Conservation (phyloP, 2,113 vertebrate species). For the Phalacrocorax brasilianus region DNA sequence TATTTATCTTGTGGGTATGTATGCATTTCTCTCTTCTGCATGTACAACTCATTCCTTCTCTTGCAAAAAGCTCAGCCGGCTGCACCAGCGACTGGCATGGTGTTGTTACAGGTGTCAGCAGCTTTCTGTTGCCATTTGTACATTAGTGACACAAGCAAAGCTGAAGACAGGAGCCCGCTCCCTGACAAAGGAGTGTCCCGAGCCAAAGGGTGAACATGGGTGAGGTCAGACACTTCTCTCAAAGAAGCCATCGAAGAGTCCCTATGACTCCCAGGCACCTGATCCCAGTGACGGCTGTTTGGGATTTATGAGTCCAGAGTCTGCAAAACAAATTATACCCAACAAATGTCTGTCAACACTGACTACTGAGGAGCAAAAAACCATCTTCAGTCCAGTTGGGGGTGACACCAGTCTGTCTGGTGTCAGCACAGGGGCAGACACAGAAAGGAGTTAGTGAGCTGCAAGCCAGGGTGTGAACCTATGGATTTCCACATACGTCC, state of each 20-base stretch:
- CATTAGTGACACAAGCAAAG: background rate
- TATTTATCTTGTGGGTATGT: background rate
- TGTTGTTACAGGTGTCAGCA: background rate
- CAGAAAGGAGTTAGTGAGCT: accelerated
- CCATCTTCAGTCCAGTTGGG: background rate
- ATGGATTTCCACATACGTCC: background rate
- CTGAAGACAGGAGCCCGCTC: background rate
- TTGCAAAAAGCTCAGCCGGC: background rate
- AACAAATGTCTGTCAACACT: background rate
- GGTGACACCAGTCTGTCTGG: background rate
- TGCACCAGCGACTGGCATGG: accelerated
- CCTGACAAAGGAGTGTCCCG: background rate
- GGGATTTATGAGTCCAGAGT: background rate
- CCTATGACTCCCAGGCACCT: background rate
- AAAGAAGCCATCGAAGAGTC: background rate
- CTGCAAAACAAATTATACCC: background rate
- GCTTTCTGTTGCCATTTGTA: background rate
- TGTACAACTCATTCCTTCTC: background rate
- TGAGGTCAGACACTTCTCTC: background rate
- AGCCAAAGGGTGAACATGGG: background rate
- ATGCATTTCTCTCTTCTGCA: background rate
- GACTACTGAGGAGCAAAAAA: background rate
- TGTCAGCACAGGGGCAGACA: background rate
- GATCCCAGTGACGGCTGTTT: accelerated
- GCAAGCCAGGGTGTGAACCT: background rate